Evolutionary conservation across 37 sponge, comb jelly and placozoan species (phyloP), one percentile per base, ranked within the genome.

Genomic region (Mnemiopsis leidyi): DNA sequence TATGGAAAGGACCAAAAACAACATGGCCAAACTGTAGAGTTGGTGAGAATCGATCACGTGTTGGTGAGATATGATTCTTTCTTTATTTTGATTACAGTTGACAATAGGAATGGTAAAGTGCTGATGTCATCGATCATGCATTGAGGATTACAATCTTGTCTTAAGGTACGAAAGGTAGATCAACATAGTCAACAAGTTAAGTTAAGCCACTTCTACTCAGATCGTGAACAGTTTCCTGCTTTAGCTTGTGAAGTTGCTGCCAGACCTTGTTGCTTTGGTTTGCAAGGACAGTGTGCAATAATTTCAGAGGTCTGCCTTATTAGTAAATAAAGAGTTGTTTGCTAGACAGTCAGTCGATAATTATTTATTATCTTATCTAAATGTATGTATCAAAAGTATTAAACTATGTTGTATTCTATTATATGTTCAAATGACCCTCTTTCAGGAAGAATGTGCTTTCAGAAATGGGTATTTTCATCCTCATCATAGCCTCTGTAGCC

Each of bases 231-330:
- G 29, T 28, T 3, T 25, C 73, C 24, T 3, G 2, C 94, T 39
- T 95, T 34, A 93, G 36, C 90, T 9, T 96, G 96, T 82, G 94
- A 96, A 38, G 69, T 96, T n/a, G 94, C 95, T 21, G 96, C 96
- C 18, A 95, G 95, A 29, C 98, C 98, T 18, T 98, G 98, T 93
- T 98, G 98, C 88, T 36, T 95, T 38, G 97, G 98, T 0, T 94
- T 95, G 18, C 96, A 96, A 93, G 98, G 95, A 13, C 75, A 92
- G 88, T 98, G 98, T 69, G 77, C 83, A 20, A 96, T 98, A 32
- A 94, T 95, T 18, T 94, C 97, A 34, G 76, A 93, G 33, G 75
- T 71, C 5, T 3, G 25, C 20, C n/a, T 28, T 71, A 71, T 29
- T n/a, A n/a, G n/a, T n/a, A n/a, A n/a, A n/a, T n/a, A n/a, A n/a